Evolutionary conservation across 1,140 invertebrate genomes (phyloP).

Genomic region (Pachypsylla venusta): DNA sequence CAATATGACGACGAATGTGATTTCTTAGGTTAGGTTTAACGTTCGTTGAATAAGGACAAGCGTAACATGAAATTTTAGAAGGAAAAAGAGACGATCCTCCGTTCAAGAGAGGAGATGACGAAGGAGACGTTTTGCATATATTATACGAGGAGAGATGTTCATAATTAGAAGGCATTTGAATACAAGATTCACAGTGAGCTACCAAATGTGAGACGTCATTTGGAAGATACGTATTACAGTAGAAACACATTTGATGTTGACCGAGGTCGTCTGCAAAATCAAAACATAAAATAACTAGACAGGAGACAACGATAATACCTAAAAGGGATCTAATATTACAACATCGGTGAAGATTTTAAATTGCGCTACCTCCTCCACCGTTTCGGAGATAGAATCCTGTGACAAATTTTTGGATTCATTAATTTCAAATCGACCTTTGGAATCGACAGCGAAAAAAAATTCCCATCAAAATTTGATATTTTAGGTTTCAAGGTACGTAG

Average conservation of each 20-base stretch:
- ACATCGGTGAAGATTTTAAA: too few relatives aligned
- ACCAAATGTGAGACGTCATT: background rate
- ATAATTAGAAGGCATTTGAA: background rate
- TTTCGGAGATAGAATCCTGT: too few relatives aligned
- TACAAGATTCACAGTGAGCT: background rate
- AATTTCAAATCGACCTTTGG: too few relatives aligned
- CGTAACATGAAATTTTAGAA: background rate
- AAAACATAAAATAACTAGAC: too few relatives aligned
- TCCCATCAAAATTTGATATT: too few relatives aligned
- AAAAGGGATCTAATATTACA: too few relatives aligned
- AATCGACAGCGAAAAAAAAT: too few relatives aligned
- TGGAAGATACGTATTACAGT: background rate
- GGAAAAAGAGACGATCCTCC: background rate
- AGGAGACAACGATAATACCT: too few relatives aligned
- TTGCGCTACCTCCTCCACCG: too few relatives aligned
- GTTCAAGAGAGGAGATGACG: background rate
- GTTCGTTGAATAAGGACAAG: background rate
- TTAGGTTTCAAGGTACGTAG: too few relatives aligned
- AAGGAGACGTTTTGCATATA: background rate
- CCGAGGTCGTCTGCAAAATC: background rate
- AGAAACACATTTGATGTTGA: background rate
- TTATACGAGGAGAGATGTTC: too few relatives aligned
- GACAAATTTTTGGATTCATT: too few relatives aligned
- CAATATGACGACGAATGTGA: background rate
- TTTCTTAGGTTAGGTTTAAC: background rate